Evolutionary conservation across 2,888 invertebrate genomes (phyloP).

Genomic region (Drosophila suboccidentalis): DNA sequence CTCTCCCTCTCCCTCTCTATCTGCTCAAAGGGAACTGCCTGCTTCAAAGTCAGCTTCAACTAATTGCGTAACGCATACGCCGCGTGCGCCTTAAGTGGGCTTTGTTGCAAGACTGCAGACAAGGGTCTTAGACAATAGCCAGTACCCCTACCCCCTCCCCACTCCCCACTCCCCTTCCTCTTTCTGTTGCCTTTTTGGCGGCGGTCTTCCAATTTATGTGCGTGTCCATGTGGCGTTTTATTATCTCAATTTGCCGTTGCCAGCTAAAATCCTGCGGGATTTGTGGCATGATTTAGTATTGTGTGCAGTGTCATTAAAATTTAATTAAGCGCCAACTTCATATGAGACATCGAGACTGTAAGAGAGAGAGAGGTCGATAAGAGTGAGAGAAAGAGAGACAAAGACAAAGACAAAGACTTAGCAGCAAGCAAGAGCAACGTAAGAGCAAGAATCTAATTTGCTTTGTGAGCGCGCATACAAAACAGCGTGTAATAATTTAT

Average conservation of each 20-base stretch:
- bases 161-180: background rate
- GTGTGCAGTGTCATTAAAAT: conserved; percentile 71
- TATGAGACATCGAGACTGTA: conserved; percentile 20
- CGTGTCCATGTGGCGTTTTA: conserved; percentile 63
- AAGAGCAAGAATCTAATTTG: conserved; percentile 58
- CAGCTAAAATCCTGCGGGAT: conserved; percentile 66
- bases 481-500: conserved; percentile 70
- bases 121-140: conserved; percentile 39
- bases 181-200: conserved; percentile 28
- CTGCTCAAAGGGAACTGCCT: background rate
- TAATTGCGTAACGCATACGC: conserved; percentile 79
- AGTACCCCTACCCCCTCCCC: too few species aligned
- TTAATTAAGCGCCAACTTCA: conserved; percentile 73
- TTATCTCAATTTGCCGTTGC: conserved; percentile 67
- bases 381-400: background rate
- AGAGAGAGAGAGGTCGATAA: background rate
- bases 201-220: conserved; percentile 46
- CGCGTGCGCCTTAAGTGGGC: conserved; percentile 73
- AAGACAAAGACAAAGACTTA: background rate
- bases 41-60: conserved; percentile 64
- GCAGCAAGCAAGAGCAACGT: conserved; percentile 32
- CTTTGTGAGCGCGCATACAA: conserved; percentile 55
- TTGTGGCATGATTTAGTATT: conserved; percentile 77
- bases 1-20: background rate
- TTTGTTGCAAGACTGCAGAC: conserved; percentile 65